Evolutionary conservation across 2,113 vertebrate genomes (phyloP), one percentile per base, ranked within the genome.

Genomic region (Pterocles burchelli): DNA sequence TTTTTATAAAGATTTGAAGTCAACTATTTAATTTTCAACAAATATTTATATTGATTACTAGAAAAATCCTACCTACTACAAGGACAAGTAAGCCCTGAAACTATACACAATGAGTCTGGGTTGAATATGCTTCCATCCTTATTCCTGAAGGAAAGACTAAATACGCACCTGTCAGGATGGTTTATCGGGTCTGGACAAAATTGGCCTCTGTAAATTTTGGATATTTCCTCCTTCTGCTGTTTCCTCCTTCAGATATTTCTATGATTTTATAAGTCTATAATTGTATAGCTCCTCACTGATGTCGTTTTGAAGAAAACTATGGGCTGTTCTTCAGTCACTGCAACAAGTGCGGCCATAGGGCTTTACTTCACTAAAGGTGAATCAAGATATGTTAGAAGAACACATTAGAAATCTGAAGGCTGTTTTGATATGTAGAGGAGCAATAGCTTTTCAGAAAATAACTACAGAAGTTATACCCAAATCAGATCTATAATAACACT

Each of bases 51-150:
- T 9, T 17, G 6, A 48, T 48, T 72, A 22, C 24, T 55, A 71
- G 25, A 59, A 80, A 57, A 74, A 51, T 19, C 12, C 16, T 63
- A 20, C 17, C 62, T 79, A 62, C 28, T 62, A 24, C 8, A 25
- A 36, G 7, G 24, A 14, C 11, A 90, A 43, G 3, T 26, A 55
- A 55, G 34, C 8, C 25, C 41, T 38, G 25, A 55, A 77, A 43
- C 34, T 2, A 38, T 51, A 54, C 25, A 45, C 15, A 45, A 13
- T 7, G 8, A 24, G 3, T 5, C 17, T 0, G 0, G 5, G 6
- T 51, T 33, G 36, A 78, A 41, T 28, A 67, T 21, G 11, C 3
- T 87, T 62, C 34, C 5, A 38, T 34, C 25, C 9, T 58, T 59
- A 19, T 51, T 73, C 72, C 59, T 73, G 33, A 83, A 82, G 34